These are phyloP conservation scores for Tyria jacobaeae DNA, from an alignment of 2,888 invertebrate genomes.

Conservation along the genomic window DNA sequence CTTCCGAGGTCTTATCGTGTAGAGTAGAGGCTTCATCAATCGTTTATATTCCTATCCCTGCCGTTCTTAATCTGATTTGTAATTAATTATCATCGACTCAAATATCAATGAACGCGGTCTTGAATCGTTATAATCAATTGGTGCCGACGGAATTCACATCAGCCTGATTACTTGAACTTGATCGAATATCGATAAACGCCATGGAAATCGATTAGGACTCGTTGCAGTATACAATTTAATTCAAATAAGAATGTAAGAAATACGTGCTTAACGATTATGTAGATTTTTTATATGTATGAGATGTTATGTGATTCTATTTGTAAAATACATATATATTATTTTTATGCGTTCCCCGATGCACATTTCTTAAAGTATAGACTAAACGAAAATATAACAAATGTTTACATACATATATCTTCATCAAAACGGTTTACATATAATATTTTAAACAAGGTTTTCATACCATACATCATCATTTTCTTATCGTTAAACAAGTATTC, in stretches of 20 bases:
- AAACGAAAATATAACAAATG: background rate
- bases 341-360: background rate
- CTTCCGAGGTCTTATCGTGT: slow-evolving; percentile 35
- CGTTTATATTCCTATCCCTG: slow-evolving; percentile 29
- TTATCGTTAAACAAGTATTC: too few species aligned
- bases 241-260: slow-evolving; percentile 23
- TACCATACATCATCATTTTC: too few species aligned
- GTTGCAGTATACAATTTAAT: slow-evolving; percentile 39
- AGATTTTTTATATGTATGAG: too few species aligned
- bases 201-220: slow-evolving; percentile 32
- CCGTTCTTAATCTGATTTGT: slow-evolving; percentile 30
- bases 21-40: slow-evolving; percentile 35
- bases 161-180: slow-evolving; percentile 47
- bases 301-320: too few species aligned
- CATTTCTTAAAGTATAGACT: background rate
- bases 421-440: too few species aligned
- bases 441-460: too few species aligned
- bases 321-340: background rate
- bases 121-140: slow-evolving; percentile 44
- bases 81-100: slow-evolving; percentile 45
- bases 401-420: background rate
- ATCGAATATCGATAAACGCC: slow-evolving; percentile 41
- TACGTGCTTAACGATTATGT: background rate
- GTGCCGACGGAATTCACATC: slow-evolving; percentile 40
- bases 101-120: slow-evolving; percentile 34